Evolutionary conservation across 2,888 invertebrate genomes (phyloP).

Genomic region (Hipparchia semele): DNA sequence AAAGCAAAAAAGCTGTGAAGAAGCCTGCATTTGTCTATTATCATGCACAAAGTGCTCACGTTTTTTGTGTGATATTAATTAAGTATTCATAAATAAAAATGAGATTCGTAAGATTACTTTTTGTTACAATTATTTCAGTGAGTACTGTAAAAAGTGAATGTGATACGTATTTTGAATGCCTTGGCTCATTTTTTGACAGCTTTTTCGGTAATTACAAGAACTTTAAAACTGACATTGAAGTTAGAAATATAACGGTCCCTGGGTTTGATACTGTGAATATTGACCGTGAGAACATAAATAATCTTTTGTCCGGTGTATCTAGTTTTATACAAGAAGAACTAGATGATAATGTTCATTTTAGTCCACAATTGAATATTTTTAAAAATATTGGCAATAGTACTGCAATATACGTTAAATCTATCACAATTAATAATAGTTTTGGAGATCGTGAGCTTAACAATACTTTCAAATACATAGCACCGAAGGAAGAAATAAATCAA

Average conservation of each 20-base stretch:
- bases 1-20: conserved; percentile 34
- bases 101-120: conserved; percentile 35
- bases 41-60: conserved; percentile 57
- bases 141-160: conserved; percentile 55
- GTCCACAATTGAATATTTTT: conserved; percentile 40
- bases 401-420: conserved; percentile 56
- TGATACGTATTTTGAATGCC: conserved; percentile 55
- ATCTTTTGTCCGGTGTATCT: conserved; percentile 52
- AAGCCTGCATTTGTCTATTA: conserved; percentile 62
- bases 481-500: background rate
- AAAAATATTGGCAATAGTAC: conserved; percentile 53
- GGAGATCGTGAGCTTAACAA: conserved; percentile 42
- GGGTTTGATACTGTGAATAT: conserved; percentile 37
- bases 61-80: conserved; percentile 45
- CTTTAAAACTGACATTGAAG: conserved; percentile 24
- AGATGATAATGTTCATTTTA: conserved; percentile 44
- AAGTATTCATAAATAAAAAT: conserved; percentile 44
- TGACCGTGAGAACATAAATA: conserved; percentile 45
- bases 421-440: conserved; percentile 48
- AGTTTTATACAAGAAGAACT: conserved; percentile 54
- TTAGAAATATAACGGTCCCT: conserved; percentile 28
- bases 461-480: conserved; percentile 10
- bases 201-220: conserved; percentile 48
- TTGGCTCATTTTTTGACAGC: conserved; percentile 49
- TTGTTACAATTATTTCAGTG: conserved; percentile 46